Base-by-base conservation (phyloP, 2,113 vertebrate genomes). In the Laticauda laticaudata region DNA sequence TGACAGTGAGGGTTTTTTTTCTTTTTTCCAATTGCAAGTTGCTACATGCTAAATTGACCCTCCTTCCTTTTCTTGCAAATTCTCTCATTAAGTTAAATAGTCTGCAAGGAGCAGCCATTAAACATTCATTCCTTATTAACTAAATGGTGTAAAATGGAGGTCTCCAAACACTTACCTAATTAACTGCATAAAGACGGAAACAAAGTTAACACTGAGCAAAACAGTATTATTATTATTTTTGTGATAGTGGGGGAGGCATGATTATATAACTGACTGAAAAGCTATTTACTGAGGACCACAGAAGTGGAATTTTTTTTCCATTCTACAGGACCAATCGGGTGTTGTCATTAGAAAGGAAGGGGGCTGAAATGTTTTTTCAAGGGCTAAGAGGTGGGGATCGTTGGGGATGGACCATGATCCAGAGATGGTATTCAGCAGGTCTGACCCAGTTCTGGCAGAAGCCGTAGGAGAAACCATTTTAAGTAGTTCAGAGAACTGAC, bases 81-180 rank as follows among this genome's bases (percentile, higher is more conserved):
- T 98, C 95, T 95, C 93, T 93, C 94, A 93, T 96, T 96, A 96
- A 97, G 97, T 97, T 97, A 97, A 97, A 97, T 94, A 97, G 94
- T 97, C 97, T 97, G 96, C 64, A 57, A 97, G 95, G 94, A 97
- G 95, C 96, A 96, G 94, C 96, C 92, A 97, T 97, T 97, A 97
- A 96, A 93, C 6, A 93, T 95, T 97, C 96, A 96, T 97, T 97
- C 94, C 96, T 97, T 97, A 97, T 97, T 97, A 97, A 96, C 97
- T 97, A 97, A 97, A 95, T 97, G 93, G 94, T 97, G 97, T 96
- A 97, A 96, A 97, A 97, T 97, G 94, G 97, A 94, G 95, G 95
- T 91, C 97, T 97, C 97, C 94, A 94, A 97, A 97, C 88, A 93
- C 86, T 96, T 96, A 29, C 51, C 95, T 97, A 98, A 98, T 97